Evolutionary conservation across 2,888 invertebrate genomes (phyloP).

Genomic region (Xylophagus ater): DNA sequence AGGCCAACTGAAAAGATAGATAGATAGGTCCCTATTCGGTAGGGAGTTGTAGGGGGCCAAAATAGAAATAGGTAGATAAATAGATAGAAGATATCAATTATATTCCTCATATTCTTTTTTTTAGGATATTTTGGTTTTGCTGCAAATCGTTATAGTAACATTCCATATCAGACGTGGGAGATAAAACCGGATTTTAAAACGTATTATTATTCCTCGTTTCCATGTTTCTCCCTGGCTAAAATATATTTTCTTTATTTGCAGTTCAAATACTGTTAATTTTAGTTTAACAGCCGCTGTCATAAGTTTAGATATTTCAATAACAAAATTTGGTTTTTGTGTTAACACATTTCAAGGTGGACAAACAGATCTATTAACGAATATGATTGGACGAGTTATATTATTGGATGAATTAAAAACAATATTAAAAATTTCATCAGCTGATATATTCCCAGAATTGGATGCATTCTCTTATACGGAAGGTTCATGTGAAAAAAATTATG

Average conservation of each 20-base stretch:
- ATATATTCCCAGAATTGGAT: conserved; percentile 73
- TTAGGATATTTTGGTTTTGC: conserved; percentile 62
- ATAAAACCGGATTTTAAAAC: conserved; percentile 53
- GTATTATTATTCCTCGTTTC: conserved; percentile 29
- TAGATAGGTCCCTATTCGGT: no score
- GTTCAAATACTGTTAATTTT: conserved; percentile 36
- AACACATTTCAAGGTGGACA: conserved; percentile 37
- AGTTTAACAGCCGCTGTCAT: conserved; percentile 46
- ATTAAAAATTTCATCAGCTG: conserved; percentile 55
- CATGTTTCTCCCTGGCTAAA: not conserved
- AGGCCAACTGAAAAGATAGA: no score
- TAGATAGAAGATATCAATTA: no score
- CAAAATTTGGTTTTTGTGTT: conserved; percentile 35
- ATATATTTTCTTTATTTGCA: conserved; percentile 15
- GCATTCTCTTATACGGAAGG: conserved; percentile 59
- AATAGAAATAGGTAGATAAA: no score
- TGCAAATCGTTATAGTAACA: conserved; percentile 59
- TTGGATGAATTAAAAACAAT: conserved; percentile 30
- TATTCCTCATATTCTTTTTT: no score
- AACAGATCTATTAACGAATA: conserved; percentile 30
- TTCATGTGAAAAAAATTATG: conserved; percentile 57
- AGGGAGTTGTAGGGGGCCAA: no score
- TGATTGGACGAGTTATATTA: conserved; percentile 31
- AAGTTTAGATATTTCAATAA: conserved; percentile 45
- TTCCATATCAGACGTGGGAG: conserved; percentile 83